These are phyloP conservation scores for Muraenolepis orangiensis DNA, from an alignment of 2,797 vertebrate genomes.

Conservation along the genomic window DNA sequence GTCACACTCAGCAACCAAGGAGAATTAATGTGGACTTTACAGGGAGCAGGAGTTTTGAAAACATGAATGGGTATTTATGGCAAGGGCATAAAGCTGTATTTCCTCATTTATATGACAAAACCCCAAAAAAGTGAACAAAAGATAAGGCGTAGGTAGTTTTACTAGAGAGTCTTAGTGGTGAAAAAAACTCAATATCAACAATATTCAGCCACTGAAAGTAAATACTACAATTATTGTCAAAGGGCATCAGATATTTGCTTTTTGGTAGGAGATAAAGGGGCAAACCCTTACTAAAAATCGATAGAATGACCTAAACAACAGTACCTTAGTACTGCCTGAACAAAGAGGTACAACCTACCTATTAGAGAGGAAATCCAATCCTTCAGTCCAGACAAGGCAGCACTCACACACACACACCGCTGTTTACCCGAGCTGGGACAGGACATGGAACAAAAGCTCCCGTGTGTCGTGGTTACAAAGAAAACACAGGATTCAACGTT, in stretches of 20 bases:
- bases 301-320: background rate
- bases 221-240: background rate
- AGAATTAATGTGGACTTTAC: background rate
- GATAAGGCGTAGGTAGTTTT: background rate
- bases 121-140: background rate
- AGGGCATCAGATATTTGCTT: background rate
- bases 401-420: background rate
- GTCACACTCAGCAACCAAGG: background rate
- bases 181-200: background rate
- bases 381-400: background rate
- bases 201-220: background rate
- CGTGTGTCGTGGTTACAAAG: background rate
- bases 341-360: background rate
- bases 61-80: background rate
- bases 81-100: background rate
- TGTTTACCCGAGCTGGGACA: background rate
- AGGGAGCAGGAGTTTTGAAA: background rate
- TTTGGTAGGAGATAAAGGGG: background rate
- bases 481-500: background rate
- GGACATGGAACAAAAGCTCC: background rate
- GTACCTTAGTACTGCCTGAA: background rate
- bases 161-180: background rate
- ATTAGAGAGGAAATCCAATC: background rate
- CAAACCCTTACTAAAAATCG: background rate
- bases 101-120: background rate